These are phyloP conservation scores for Drosophila tropicalis DNA, from an alignment of 1,140 invertebrate genomes.

Conservation along the genomic window DNA sequence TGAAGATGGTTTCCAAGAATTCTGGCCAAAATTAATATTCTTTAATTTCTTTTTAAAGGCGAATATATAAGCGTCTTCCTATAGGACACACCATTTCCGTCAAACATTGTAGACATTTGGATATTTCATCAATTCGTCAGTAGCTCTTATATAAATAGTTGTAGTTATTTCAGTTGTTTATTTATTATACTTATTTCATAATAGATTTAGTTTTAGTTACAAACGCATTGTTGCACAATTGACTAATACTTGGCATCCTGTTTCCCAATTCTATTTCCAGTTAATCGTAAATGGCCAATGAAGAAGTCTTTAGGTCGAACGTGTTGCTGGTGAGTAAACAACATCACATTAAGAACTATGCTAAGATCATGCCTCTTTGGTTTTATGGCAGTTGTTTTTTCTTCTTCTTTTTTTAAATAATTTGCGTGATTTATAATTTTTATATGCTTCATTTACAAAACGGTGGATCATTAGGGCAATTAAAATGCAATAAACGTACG, in stretches of 20 bases:
- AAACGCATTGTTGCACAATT: not conserved
- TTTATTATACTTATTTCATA: too few relatives aligned
- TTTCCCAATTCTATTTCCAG: constrained; percentile 2
- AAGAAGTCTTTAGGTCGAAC: not conserved
- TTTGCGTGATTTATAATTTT: constrained; percentile 64
- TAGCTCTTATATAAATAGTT: too few relatives aligned
- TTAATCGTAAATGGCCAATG: not conserved
- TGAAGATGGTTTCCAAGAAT: too few relatives aligned
- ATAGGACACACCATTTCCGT: too few relatives aligned
- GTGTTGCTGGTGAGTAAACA: constrained; percentile 35
- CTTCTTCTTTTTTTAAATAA: constrained; percentile 38
- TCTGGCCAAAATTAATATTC: too few relatives aligned
- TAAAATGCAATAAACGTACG: constrained; percentile 69
- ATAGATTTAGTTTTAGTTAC: too few relatives aligned
- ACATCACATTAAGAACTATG: constrained; percentile 2
- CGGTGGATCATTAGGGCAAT: constrained; percentile 67
- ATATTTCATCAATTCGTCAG: too few relatives aligned
- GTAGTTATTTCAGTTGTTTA: too few relatives aligned
- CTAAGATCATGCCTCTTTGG: not conserved
- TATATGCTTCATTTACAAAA: constrained; percentile 59
- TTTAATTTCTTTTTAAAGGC: too few relatives aligned
- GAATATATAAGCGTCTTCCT: too few relatives aligned
- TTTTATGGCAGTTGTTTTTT: constrained; percentile 32
- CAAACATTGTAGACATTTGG: too few relatives aligned
- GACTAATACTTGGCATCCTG: not conserved